A percentile compares a stretch with the other conserved stretches of the same genome.
Evolutionary conservation across 1,140 invertebrate species (phyloP).

Genomic region (Geopemphigus sp.): DNA sequence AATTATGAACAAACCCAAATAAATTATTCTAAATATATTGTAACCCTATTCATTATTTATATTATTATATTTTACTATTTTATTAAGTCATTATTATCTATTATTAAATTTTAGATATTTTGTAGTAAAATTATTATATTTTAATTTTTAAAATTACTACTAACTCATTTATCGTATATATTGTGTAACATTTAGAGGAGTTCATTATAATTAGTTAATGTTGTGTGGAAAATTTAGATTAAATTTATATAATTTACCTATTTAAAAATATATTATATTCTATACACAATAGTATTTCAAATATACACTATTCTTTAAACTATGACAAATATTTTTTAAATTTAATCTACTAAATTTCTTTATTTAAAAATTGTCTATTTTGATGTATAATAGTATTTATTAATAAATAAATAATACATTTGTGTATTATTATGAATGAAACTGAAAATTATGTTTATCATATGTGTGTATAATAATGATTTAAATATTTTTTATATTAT

Average conservation of each 20-base stretch:
- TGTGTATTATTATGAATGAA: too few species aligned
- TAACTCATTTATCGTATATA: neutral
- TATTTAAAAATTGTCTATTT: neutral
- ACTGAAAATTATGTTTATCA: too few species aligned
- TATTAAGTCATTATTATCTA: constrained; percentile 17
- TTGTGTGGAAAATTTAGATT: constrained; percentile 18
- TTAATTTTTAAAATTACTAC: neutral
- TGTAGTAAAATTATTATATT: neutral
- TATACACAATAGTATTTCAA: constrained; percentile 18
- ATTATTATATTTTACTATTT: neutral
- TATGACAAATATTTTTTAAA: neutral
- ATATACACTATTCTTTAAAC: constrained; percentile 2
- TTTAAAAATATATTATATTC: constrained; percentile 22
- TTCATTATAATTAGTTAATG: constrained; percentile 38
- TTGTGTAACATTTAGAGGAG: constrained; percentile 41
- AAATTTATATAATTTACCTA: constrained; percentile 8
- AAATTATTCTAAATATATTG: neutral
- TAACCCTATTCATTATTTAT: constrained; percentile 7
- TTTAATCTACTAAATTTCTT: neutral
- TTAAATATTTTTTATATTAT: too few species aligned
- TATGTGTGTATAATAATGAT: too few species aligned
- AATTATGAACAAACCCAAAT: constrained; percentile 20
- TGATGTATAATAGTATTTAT: too few species aligned
- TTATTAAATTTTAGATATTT: constrained; percentile 10
- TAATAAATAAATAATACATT: too few species aligned